Conservation (phyloP, 2,888 invertebrate genomes). For the Dynastes tityus region DNA sequence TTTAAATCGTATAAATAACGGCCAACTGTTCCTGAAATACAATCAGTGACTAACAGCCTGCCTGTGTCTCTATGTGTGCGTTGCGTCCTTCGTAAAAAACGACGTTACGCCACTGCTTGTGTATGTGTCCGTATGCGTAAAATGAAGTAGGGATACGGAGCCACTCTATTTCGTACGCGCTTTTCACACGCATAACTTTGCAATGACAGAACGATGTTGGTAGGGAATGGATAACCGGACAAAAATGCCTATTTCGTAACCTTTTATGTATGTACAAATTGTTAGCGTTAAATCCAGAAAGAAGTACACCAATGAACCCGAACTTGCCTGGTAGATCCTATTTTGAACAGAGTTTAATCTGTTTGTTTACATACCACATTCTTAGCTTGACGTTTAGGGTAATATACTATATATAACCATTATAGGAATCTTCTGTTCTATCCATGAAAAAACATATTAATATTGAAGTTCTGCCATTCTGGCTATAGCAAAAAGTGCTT, state of each 20-base stretch:
- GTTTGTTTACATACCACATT: no score
- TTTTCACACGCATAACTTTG: neutral
- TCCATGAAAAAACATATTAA: no score
- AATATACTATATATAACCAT: no score
- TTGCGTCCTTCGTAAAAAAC: slow-evolving; percentile 2
- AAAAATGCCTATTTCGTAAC: neutral
- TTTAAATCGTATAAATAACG: slow-evolving; percentile 28
- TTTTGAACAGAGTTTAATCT: no score
- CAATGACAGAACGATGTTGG: neutral
- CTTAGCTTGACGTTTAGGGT: no score
- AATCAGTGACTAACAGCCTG: slow-evolving; percentile 13
- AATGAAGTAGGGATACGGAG: neutral
- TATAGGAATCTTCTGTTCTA: no score
- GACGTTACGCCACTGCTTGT: neutral
- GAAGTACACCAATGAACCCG: no score
- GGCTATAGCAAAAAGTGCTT: no score
- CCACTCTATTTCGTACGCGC: neutral
- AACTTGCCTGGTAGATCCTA: no score
- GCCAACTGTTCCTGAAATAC: slow-evolving; percentile 24
- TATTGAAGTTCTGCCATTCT: no score
- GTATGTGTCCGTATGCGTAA: neutral
- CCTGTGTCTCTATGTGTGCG: no score
- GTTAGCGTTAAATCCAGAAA: no score
- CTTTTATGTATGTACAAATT: neutral
- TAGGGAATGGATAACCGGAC: neutral